These are phyloP conservation scores for Rhizomys pruinosus DNA, from an alignment of 2,113 vertebrate genomes.

Conservation along the genomic window DNA sequence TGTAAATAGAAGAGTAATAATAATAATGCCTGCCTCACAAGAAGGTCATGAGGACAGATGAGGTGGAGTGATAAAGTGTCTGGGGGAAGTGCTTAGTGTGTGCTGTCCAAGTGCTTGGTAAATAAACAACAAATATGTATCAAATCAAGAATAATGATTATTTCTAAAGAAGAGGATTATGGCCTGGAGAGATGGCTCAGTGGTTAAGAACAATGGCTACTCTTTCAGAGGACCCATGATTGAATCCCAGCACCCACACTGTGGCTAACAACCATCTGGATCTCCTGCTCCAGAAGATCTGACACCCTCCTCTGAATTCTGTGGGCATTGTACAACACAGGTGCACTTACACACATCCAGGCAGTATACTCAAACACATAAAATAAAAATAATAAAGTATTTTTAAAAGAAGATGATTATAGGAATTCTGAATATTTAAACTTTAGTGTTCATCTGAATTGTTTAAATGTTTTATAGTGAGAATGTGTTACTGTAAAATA, in stretches of 20 bases:
- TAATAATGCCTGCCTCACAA: background rate
- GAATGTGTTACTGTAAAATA: slow-evolving; percentile 25
- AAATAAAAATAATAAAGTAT: no score
- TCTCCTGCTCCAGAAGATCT: no score
- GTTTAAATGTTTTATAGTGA: slow-evolving; percentile 35
- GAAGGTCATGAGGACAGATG: slow-evolving; percentile 31
- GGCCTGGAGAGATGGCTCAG: no score
- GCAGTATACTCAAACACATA: no score
- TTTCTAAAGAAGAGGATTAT: no score
- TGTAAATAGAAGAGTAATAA: slow-evolving; percentile 5
- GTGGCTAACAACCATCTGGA: no score
- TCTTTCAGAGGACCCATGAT: no score
- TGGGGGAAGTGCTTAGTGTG: background rate
- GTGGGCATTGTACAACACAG: no score
- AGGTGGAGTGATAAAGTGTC: background rate
- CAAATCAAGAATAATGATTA: background rate
- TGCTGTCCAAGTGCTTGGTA: background rate
- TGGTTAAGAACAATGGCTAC: no score
- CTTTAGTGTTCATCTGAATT: slow-evolving; percentile 52
- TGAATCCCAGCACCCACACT: no score
- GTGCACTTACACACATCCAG: no score
- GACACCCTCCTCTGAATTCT: no score
- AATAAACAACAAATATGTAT: slow-evolving; percentile 33
- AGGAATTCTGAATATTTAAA: background rate
- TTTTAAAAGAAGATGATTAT: background rate